Conservation (phyloP, 2,797 vertebrate genomes). For the Podargus strigoides region DNA sequence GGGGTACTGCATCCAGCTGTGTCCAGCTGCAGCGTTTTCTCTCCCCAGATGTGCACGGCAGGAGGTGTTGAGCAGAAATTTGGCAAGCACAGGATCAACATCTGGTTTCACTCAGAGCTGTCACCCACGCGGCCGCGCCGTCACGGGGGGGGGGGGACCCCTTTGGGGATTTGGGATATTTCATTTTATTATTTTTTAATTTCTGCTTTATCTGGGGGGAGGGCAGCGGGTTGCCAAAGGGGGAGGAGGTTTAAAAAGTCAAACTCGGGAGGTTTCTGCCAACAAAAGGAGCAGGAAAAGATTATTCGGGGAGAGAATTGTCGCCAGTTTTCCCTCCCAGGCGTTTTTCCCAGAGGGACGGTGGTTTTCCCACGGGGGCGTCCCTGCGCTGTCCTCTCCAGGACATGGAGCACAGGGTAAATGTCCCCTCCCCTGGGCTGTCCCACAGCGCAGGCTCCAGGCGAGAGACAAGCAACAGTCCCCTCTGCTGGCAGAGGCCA, state of each 20-base stretch:
- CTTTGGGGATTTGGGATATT: too few species aligned
- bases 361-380: neutral
- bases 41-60: neutral
- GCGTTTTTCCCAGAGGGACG: neutral
- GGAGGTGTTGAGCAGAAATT: neutral
- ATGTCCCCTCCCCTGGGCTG: neutral
- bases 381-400: neutral
- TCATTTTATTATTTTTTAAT: too few species aligned
- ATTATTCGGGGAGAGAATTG: neutral
- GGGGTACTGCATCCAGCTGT: neutral
- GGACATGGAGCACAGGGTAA: neutral
- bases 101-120: too few species aligned
- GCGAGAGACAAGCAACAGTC: constrained; percentile 18
- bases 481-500: constrained; percentile 48
- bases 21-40: neutral
- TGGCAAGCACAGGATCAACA: too few species aligned
- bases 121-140: neutral
- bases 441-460: neutral
- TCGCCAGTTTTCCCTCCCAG: neutral
- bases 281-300: constrained; percentile 8
- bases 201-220: neutral
- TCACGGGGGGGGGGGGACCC: neutral
- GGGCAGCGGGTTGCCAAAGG: neutral
- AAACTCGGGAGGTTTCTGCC: neutral
- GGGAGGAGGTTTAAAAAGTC: neutral